Evolutionary conservation across 1,140 invertebrate species (phyloP), one percentile per base, ranked within the genome.

Genomic region (Drosophila tristis): DNA sequence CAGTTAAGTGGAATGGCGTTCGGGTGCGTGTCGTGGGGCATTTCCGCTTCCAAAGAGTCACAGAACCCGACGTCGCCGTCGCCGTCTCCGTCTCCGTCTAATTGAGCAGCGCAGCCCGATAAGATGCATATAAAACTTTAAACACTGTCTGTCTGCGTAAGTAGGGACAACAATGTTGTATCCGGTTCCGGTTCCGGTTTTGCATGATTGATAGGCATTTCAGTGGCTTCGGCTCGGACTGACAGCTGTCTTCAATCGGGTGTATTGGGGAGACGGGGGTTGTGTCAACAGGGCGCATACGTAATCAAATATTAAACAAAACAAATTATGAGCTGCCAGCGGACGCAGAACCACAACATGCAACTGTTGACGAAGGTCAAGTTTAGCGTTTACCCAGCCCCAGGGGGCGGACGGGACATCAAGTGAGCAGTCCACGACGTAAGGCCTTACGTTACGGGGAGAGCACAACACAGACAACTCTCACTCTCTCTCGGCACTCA

Each of bases 311-410:
- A 66, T 57, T 56, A 58, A 67, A 58, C 44, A 65, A 58, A 66
- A 65, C 49, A 65, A 66, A 60, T 64, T 80, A 68, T 54, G 48
- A 50, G 44, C 35, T 53, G 50, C 20, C 58, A 59, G 65, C 53
- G 42, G 29, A 39, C 35, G 7, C 26, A 7, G 26, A 29, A 44
- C 35, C 26, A 29, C 15, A 57, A 75, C 54, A 66, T 85, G 68
- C 79, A 76, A 78, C 59, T 82, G 79, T 87, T 86, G 78, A 75
- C 78, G 77, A 86, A 86, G 82, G 82, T 86, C 82, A 86, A 86
- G 82, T 87, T 82, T 70, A 67, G 55, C 49, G 31, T 62, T 78
- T 82, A 47, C 58, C 78, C 71, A 78, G 47, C 15, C 35, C 47
- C 31, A 59, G 59, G 61, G 49, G 49, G 59, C 35, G n/a, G 7